Evolutionary conservation across 2,113 vertebrate genomes (phyloP).

Genomic region (Nibea coibor): DNA sequence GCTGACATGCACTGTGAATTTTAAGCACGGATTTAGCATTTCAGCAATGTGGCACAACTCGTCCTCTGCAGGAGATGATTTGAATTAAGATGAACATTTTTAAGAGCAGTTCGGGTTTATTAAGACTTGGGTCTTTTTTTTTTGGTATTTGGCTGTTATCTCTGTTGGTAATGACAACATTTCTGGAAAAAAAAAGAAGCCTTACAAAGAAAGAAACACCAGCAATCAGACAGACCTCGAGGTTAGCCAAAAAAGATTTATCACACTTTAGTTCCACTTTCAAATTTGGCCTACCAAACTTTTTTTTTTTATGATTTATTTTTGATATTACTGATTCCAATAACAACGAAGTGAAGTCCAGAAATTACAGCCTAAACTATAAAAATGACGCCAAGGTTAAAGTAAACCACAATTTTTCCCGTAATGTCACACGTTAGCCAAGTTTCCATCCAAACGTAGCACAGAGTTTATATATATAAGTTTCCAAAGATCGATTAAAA

Average conservation of each 20-base stretch:
- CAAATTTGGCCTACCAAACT: background rate
- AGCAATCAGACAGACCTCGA: background rate
- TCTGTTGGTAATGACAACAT: background rate
- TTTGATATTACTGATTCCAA: no score
- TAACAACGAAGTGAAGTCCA: no score
- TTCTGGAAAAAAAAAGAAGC: background rate
- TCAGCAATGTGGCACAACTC: background rate
- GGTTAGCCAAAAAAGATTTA: background rate
- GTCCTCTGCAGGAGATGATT: slow-evolving; percentile 13
- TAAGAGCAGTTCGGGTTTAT: background rate
- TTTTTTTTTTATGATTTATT: no score
- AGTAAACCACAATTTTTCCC: background rate
- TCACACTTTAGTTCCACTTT: background rate
- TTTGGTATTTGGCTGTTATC: background rate
- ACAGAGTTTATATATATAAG: no score
- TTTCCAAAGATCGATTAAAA: background rate
- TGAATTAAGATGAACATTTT: slow-evolving; percentile 17
- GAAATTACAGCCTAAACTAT: background rate
- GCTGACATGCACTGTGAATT: slow-evolving; percentile 43
- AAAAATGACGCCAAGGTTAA: background rate
- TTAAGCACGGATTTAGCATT: slow-evolving; percentile 18
- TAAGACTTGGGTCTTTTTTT: background rate
- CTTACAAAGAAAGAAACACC: no score
- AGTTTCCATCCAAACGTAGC: background rate
- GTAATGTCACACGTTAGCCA: background rate